Percentiles rank a stretch among this genome's conserved stretches.
phyloP scores from a whole-genome alignment of 2,888 invertebrate genomes.

The Dynastes maya region DNA sequence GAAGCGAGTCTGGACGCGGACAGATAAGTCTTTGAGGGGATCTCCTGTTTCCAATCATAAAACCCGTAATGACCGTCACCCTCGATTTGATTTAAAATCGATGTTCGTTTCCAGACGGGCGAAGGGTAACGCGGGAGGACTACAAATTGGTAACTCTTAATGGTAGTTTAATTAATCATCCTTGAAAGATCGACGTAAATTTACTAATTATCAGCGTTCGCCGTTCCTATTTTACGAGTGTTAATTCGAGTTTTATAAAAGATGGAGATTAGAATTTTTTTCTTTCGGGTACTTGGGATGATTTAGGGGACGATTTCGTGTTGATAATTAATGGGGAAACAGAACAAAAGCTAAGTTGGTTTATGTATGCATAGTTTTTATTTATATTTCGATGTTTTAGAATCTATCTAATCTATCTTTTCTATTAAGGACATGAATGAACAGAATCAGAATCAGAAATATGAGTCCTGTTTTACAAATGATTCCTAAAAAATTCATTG shows the following conservation, averaged over 20 bases:
- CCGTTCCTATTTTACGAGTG: slow-evolving; percentile 12
- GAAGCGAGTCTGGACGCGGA: slow-evolving; percentile 3
- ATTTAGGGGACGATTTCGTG: too few species aligned
- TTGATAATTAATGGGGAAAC: too few species aligned
- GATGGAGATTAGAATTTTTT: slow-evolving; percentile 10
- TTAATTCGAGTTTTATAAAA: slow-evolving; percentile 14
- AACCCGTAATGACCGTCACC: slow-evolving; percentile 30
- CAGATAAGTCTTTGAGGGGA: slow-evolving; percentile 9
- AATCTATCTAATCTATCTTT: too few species aligned
- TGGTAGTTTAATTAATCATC: slow-evolving; percentile 28
- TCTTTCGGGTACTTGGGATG: too few species aligned
- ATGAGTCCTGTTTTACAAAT: too few species aligned
- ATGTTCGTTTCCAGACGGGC: background rate
- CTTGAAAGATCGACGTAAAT: slow-evolving; percentile 29
- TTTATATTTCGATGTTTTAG: too few species aligned
- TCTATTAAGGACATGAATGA: too few species aligned
- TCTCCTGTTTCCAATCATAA: slow-evolving; percentile 37
- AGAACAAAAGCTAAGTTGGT: too few species aligned
- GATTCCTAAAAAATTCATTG: too few species aligned
- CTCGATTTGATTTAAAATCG: slow-evolving; percentile 25
- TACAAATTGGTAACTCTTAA: slow-evolving; percentile 33
- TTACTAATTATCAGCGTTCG: slow-evolving; percentile 11
- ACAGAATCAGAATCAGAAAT: too few species aligned
- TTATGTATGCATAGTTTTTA: too few species aligned
- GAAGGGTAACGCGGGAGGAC: background rate